phyloP scores from a whole-genome alignment of 2,888 invertebrate genomes.

The Caenorhabditis sp. region DNA sequence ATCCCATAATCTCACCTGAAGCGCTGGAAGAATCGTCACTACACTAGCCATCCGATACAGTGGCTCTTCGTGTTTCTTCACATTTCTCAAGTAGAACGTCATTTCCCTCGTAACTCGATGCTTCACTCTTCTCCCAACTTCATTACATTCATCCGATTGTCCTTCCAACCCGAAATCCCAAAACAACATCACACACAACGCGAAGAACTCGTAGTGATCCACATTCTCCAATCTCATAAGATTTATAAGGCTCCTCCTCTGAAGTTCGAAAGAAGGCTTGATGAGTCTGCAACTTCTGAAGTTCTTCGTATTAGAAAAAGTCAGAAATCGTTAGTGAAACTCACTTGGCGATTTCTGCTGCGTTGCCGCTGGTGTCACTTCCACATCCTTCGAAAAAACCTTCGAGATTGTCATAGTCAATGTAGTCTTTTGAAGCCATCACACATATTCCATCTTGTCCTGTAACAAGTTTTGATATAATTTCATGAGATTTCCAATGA shows the following conservation, averaged over 20 bases:
- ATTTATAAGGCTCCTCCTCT: slow-evolving; percentile 60
- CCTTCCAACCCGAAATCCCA: slow-evolving; percentile 70
- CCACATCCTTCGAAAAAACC: slow-evolving; percentile 56
- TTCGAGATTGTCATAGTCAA: slow-evolving; percentile 58
- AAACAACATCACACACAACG: slow-evolving; percentile 55
- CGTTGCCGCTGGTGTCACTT: slow-evolving; percentile 34
- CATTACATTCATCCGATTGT: slow-evolving; percentile 58
- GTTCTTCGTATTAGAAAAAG: slow-evolving; percentile 1
- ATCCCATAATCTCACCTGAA: slow-evolving; percentile 44
- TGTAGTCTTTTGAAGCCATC: slow-evolving; percentile 66
- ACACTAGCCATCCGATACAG: slow-evolving; percentile 52
- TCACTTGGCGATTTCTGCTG: slow-evolving; percentile 55
- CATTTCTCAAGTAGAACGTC: slow-evolving; percentile 62
- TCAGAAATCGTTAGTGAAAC: not conserved
- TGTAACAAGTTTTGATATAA: not conserved
- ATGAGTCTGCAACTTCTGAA: slow-evolving; percentile 63
- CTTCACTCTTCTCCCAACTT: slow-evolving; percentile 49
- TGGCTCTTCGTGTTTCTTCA: slow-evolving; percentile 59
- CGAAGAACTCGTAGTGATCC: slow-evolving; percentile 64
- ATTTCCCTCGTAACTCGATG: slow-evolving; percentile 61
- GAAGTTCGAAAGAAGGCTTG: slow-evolving; percentile 62
- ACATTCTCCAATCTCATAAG: slow-evolving; percentile 57
- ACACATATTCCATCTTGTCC: slow-evolving; percentile 37
- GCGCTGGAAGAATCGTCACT: slow-evolving; percentile 52
- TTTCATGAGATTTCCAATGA: not conserved